phyloP scores from a whole-genome alignment of 2,888 invertebrate genomes.

The Sarcophaga carnaria region DNA sequence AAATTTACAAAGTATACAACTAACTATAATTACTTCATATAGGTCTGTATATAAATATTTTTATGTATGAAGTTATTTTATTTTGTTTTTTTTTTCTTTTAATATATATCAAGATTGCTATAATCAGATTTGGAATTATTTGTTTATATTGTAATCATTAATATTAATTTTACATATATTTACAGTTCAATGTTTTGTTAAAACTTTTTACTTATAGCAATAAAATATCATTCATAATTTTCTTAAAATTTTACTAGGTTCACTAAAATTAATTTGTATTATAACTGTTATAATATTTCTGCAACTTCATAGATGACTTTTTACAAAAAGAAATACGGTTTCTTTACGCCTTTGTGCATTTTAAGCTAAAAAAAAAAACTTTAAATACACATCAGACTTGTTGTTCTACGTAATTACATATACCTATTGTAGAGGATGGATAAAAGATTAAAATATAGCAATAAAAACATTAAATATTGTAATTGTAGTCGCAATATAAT shows the following conservation, averaged over 20 bases:
- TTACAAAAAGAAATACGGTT: conserved; percentile 27
- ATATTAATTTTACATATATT: conserved; percentile 55
- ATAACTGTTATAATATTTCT: conserved; percentile 40
- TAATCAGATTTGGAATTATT: conserved; percentile 61
- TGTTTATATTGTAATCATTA: conserved; percentile 55
- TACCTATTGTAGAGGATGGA: background rate
- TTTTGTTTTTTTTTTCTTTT: conserved; percentile 28
- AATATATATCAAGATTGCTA: conserved; percentile 47
- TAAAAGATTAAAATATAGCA: no score
- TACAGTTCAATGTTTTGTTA: conserved; percentile 63
- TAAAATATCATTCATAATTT: conserved; percentile 56
- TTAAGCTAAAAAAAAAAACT: conserved; percentile 36
- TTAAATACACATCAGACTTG: conserved; percentile 48
- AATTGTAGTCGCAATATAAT: background rate
- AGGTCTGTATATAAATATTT: conserved; percentile 50
- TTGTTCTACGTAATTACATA: conserved; percentile 49
- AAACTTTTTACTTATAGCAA: conserved; percentile 59
- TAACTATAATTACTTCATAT: conserved; percentile 54
- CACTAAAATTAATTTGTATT: conserved; percentile 55
- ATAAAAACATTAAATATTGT: background rate
- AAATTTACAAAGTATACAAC: conserved; percentile 70
- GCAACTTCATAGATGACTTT: conserved; percentile 50
- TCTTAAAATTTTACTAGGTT: conserved; percentile 63
- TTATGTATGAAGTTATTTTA: conserved; percentile 29
- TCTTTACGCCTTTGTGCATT: conserved; percentile 28